Evolutionary conservation across 2,113 vertebrate genomes (phyloP).

Genomic region (Atrichornis clamosus): DNA sequence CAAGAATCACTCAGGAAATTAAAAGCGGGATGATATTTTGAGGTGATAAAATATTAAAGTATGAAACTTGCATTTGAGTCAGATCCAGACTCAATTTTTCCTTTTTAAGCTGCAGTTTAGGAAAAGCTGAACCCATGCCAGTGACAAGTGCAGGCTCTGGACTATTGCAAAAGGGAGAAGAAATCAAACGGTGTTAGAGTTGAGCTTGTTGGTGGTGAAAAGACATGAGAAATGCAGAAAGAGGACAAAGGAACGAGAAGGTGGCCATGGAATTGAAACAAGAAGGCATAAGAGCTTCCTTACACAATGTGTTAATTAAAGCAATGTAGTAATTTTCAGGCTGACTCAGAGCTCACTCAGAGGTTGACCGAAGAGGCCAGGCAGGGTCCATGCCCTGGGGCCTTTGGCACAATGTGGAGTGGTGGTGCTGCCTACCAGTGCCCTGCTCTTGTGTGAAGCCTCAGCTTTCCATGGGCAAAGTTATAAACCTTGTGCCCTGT

Average conservation of each 20-base stretch:
- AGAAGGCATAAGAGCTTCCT: not conserved
- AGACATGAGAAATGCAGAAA: not conserved
- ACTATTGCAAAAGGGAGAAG: not conserved
- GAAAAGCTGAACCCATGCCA: not conserved
- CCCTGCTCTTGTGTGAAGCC: not conserved
- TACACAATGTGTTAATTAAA: not conserved
- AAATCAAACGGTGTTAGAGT: not conserved
- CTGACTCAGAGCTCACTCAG: rapidly evolving
- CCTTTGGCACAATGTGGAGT: rapidly evolving
- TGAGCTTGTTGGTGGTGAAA: not conserved
- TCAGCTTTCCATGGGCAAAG: not conserved
- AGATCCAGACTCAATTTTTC: not conserved
- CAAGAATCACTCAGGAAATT: constrained; percentile 11
- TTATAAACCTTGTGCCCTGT: not conserved
- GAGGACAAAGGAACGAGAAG: not conserved
- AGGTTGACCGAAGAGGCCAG: not conserved
- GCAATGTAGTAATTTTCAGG: not conserved
- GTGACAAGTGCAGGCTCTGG: not conserved
- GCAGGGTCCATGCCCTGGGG: not conserved
- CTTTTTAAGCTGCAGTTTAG: not conserved
- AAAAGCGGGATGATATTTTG: constrained; percentile 17
- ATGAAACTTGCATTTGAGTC: not conserved
- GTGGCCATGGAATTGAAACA: not conserved
- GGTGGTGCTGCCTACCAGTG: not conserved
- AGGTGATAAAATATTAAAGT: constrained; percentile 42